Evolutionary conservation across 2,888 invertebrate genomes (phyloP), one percentile per base, ranked within the genome.

Genomic region (Drosophila subquinaria): DNA sequence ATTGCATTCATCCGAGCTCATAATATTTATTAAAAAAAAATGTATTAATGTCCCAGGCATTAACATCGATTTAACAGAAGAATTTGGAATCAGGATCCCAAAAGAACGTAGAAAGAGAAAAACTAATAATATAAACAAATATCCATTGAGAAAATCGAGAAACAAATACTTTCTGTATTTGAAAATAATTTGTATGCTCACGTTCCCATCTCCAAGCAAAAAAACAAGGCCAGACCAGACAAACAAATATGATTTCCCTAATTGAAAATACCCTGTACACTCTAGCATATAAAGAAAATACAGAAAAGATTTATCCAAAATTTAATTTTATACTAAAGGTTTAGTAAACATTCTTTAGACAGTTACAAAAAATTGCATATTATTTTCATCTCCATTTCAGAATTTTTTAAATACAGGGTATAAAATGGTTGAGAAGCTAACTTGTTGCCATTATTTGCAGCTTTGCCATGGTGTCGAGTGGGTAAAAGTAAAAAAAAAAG

Each of bases 391-490:
- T 4, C 6, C 6, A 8, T 5, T 43, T n/a, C 10, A 15, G 11
- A 4, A n/a, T 15, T 6, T 6, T 23, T 5, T 23, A 3, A 10
- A 3, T 2, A 20, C 35, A 35, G 42, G 50, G 60, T 43, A 51
- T 42, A 38, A 30, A 40, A 38, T 27, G 3, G 23, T 20, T 68
- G 67, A 63, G 74, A 42, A 69, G 15, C 56, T 57, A 76, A 86
- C 90, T 86, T 89, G 86, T 86, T 86, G 85, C 86, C 86, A 88
- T 73, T 76, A 74, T 89, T 88, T 82, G 69, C 52, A 66, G 43
- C 45, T 59, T 60, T 77, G 40, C 13, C 43, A 20, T 35, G 15
- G n/a, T 30, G 38, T 50, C 38, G 53, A 23, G 8, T 40, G n/a
- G 20, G 30, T n/a, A 11, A n/a, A 11, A 33, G 23, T 6, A 0